Evolutionary conservation across 2,797 vertebrate genomes (phyloP).

Genomic region (Podargus strigoides): DNA sequence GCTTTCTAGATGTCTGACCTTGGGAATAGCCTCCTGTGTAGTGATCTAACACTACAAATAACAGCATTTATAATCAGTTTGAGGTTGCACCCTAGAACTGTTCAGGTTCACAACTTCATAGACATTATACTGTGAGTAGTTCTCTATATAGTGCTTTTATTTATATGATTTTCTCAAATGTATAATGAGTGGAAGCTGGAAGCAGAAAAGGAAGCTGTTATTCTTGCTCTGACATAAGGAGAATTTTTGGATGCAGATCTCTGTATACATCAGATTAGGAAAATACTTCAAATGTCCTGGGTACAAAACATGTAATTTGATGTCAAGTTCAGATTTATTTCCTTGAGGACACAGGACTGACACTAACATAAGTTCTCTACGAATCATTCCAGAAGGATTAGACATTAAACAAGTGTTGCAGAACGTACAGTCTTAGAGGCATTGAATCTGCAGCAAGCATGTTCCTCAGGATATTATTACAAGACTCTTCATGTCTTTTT

Average conservation of each 20-base stretch:
- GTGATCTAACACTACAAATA: background rate
- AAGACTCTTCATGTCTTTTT: conserved; percentile 20
- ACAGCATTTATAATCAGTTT: background rate
- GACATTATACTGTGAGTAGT: fast-evolving
- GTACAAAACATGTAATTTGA: background rate
- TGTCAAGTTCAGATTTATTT: conserved; percentile 44
- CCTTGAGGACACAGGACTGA: background rate
- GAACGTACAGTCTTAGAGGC: background rate
- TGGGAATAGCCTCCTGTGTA: background rate
- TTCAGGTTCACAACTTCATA: background rate
- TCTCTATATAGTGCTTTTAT: background rate
- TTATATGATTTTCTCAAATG: background rate
- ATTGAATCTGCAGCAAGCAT: background rate
- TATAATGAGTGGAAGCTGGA: background rate
- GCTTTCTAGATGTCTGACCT: background rate
- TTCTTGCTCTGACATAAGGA: background rate
- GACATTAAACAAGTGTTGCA: background rate
- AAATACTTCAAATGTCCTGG: background rate
- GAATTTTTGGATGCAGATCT: background rate
- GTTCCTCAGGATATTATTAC: conserved; percentile 32
- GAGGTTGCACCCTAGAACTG: background rate
- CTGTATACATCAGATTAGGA: background rate
- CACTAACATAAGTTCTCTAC: background rate
- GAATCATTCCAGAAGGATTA: background rate
- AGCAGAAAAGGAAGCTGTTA: background rate